These are phyloP conservation scores for Dermochelys coriacea DNA, from an alignment of 2,797 vertebrate genomes.

Conservation along the genomic window DNA sequence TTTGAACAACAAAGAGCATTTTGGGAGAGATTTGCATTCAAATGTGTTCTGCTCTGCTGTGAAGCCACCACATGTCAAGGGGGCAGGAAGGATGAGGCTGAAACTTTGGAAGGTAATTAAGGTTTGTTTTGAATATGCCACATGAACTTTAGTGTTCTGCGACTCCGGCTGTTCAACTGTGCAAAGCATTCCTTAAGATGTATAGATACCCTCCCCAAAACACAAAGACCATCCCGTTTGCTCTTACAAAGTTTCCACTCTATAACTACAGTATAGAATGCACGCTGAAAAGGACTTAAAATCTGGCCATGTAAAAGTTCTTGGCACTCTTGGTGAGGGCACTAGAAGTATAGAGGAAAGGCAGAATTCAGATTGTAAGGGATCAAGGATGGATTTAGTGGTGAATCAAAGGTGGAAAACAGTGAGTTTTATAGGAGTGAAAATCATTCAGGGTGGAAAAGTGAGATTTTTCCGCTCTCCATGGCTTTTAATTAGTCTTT, in stretches of 20 bases:
- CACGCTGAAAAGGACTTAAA: background rate
- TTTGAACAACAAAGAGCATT: background rate
- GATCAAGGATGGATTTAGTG: background rate
- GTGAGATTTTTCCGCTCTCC: background rate
- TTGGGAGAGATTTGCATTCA: background rate
- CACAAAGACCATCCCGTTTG: background rate
- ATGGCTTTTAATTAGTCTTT: background rate
- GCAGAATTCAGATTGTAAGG: background rate
- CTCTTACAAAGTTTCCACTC: background rate
- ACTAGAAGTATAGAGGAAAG: background rate
- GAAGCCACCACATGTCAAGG: background rate
- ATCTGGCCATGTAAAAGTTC: background rate
- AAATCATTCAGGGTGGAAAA: background rate
- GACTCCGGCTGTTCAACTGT: background rate
- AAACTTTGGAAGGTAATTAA: background rate
- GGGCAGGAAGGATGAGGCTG: background rate
- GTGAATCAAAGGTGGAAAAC: background rate
- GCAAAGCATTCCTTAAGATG: background rate
- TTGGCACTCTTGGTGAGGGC: background rate
- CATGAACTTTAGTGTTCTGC: background rate
- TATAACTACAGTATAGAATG: background rate
- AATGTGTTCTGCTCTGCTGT: background rate
- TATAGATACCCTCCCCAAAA: background rate
- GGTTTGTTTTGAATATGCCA: background rate
- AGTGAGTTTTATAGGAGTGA: background rate